Evolutionary conservation across 2,113 vertebrate genomes (phyloP).

Genomic region (Nanger granti): DNA sequence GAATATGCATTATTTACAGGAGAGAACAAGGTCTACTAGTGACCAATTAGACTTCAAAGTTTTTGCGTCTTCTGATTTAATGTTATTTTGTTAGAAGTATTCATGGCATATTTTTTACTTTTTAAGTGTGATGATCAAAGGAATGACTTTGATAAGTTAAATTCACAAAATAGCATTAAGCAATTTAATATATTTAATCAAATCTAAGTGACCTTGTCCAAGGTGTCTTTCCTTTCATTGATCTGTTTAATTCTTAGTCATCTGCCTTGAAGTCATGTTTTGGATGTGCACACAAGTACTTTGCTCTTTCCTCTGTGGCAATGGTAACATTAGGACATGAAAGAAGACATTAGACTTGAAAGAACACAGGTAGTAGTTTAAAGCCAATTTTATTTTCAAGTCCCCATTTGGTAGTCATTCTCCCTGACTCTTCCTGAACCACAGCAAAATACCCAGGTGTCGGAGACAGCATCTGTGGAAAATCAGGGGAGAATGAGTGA

Average conservation of each 20-base stretch:
- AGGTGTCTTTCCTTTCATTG: slow-evolving; percentile 38
- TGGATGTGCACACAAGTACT: neutral
- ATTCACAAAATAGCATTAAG: slow-evolving; percentile 44
- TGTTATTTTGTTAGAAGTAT: slow-evolving; percentile 33
- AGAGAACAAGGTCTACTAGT: neutral
- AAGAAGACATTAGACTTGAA: slow-evolving; percentile 18
- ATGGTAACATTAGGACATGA: slow-evolving; percentile 32
- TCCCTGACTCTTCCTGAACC: neutral
- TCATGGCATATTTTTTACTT: neutral
- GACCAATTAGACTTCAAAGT: slow-evolving; percentile 36
- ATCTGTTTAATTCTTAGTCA: slow-evolving; percentile 43
- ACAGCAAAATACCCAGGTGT: neutral
- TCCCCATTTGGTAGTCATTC: slow-evolving; percentile 27
- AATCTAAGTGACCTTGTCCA: slow-evolving; percentile 40
- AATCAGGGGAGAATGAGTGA: neutral
- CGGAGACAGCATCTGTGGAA: neutral
- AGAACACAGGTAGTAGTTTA: slow-evolving; percentile 29
- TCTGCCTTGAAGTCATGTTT: slow-evolving; percentile 46
- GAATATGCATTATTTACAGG: neutral
- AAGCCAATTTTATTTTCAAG: slow-evolving; percentile 41
- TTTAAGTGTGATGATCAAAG: slow-evolving; percentile 49
- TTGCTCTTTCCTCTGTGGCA: slow-evolving; percentile 9
- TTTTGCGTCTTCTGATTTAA: slow-evolving; percentile 17
- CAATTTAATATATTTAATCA: slow-evolving; percentile 45
- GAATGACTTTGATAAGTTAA: slow-evolving; percentile 40